Evolutionary conservation across 2,797 vertebrate genomes (phyloP), one percentile per base, ranked within the genome.

Genomic region (Acanthopagrus latus): DNA sequence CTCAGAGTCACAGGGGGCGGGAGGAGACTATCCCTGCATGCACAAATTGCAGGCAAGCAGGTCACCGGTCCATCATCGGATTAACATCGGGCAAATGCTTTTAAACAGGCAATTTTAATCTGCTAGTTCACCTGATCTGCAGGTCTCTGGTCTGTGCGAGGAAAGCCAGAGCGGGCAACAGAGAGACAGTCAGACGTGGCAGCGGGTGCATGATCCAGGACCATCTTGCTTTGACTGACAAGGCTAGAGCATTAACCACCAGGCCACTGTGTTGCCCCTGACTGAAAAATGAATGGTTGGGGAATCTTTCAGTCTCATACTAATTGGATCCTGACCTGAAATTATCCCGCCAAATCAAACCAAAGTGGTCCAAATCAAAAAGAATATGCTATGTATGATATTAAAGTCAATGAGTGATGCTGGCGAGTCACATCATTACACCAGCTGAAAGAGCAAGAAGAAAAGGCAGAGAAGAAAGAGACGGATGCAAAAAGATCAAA

Each of bases 31-130:
- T 64, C 51, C 43, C 71, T 77, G 86, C 78, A 76, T 86, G 72
- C 50, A 54, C 69, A 83, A 85, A 71, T 71, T 20, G 71, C 60
- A 33, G 20, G 38, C 43, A 86, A 69, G 56, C 85, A 87, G 72
- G 56, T 83, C 70, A 82, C 71, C 71, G 64, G 71, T 83, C 78
- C 64, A 83, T 86, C 72, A 82, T 64, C 52, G 74, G 75, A 84
- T 86, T 89, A 85, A 82, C 51, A 81, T 27, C 62, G 70, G 63
- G 57, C 60, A 80, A 25, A 66, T 21, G 20, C 21, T 55, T 79
- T 74, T 57, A 66, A 16, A 71, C 4, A 3, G 52, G 27, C 60
- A 71, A 33, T 60, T 85, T 70, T 69, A 82, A 86, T 87, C 68
- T 83, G 76, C 78, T 41, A 57, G 33, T 71, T 64, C 70, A 71